Evolutionary conservation across 2,113 vertebrate genomes (phyloP).

Genomic region (Paradoxurus hermaphroditus): DNA sequence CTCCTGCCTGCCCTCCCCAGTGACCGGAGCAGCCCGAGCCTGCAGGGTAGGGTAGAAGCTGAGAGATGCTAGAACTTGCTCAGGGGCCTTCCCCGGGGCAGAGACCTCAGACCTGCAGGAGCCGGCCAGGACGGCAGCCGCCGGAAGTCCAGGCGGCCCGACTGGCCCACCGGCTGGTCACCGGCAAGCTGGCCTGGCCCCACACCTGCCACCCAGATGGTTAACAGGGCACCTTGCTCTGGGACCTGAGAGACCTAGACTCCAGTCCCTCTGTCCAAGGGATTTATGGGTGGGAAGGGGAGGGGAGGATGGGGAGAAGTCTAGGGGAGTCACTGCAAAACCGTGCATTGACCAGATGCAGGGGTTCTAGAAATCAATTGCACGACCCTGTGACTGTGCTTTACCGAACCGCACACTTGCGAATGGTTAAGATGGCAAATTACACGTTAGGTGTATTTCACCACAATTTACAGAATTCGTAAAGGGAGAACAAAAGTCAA

Average conservation of each 20-base stretch:
- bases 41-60: not conserved
- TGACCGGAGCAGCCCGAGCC: constrained; percentile 34
- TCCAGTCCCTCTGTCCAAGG: not conserved
- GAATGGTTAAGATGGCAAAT: not conserved
- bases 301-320: not conserved
- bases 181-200: not conserved
- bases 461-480: not conserved
- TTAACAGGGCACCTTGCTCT: not conserved
- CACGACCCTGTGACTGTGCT: not conserved
- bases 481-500: not conserved
- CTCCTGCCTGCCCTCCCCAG: not conserved
- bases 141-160: not conserved
- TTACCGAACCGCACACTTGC: too few species aligned
- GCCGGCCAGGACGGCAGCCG: not conserved
- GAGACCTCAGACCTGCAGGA: constrained; percentile 38
- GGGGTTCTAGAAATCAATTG: not conserved
- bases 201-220: not conserved
- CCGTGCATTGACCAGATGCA: not conserved
- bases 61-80: constrained; percentile 58
- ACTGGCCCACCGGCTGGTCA: not conserved
- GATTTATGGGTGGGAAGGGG: not conserved
- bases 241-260: not conserved
- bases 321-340: not conserved
- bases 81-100: not conserved
- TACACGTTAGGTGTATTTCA: not conserved